A percentile compares a stretch with the other conserved stretches of the same genome.
These are phyloP conservation scores for Pelvicachromis taeniatus DNA, from an alignment of 2,113 vertebrate species.

Conservation along the genomic window DNA sequence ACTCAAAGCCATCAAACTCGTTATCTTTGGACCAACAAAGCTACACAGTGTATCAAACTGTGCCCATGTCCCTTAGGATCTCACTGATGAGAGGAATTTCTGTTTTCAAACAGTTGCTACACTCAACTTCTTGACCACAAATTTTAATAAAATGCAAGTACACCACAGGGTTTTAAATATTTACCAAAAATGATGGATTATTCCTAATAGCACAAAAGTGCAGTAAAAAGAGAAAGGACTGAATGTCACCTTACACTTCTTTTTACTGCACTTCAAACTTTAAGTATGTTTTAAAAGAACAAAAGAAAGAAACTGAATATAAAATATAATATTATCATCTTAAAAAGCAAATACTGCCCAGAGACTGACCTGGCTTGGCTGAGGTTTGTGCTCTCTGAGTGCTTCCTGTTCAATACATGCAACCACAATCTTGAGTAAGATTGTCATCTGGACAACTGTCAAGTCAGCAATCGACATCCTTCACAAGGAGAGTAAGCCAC, in stretches of 20 bases:
- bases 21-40: neutral
- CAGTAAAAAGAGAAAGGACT: neutral
- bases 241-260: neutral
- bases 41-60: neutral
- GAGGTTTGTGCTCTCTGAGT: neutral
- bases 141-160: neutral
- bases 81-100: neutral
- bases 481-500: neutral
- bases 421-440: neutral
- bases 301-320: fast-evolving
- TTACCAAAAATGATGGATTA: neutral
- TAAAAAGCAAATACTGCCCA: neutral
- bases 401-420: neutral
- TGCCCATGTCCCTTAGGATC: neutral
- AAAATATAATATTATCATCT: neutral
- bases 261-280: neutral
- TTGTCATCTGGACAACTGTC: no score
- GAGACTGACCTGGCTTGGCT: neutral
- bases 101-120: neutral
- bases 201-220: neutral
- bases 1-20: neutral
- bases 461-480: neutral
- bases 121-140: neutral
- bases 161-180: neutral
- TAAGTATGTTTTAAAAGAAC: neutral